A percentile compares a stretch with the other conserved stretches of the same genome.
phyloP scores from a whole-genome alignment of 2,797 vertebrate genomes.

The Xerus rutilus region DNA sequence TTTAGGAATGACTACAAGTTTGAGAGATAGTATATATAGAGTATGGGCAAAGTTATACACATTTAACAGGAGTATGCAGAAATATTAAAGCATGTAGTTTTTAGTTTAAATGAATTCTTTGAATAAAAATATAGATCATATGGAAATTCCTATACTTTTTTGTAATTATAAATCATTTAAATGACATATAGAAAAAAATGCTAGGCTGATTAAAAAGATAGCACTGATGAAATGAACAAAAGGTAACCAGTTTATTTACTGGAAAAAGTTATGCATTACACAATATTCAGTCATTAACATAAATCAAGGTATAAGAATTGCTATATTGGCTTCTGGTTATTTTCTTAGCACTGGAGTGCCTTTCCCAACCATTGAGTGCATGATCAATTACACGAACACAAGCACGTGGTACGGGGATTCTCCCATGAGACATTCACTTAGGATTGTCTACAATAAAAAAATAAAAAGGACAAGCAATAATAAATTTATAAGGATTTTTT shows the following conservation, averaged over 20 bases:
- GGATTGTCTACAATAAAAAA: constrained; percentile 85
- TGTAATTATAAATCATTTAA: constrained; percentile 11
- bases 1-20: constrained; percentile 37
- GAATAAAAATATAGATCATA: constrained; percentile 48
- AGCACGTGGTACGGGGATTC: constrained; percentile 84
- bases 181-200: constrained; percentile 21
- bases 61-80: background rate
- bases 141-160: background rate
- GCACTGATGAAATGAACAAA: constrained; percentile 88
- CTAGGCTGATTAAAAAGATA: constrained; percentile 65
- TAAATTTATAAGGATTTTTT: constrained; percentile 82
- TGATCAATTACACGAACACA: constrained; percentile 85
- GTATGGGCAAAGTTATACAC: background rate
- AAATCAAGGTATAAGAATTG: constrained; percentile 85
- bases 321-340: constrained; percentile 82
- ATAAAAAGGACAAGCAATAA: constrained; percentile 74
- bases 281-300: constrained; percentile 87
- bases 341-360: constrained; percentile 86
- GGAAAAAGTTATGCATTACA: constrained; percentile 89
- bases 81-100: constrained; percentile 35
- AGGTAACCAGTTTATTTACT: constrained; percentile 90
- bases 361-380: constrained; percentile 84
- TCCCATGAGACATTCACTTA: constrained; percentile 84
- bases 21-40: background rate
- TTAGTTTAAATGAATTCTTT: constrained; percentile 25